Conservation (phyloP, 2,888 invertebrate genomes). For the Marronus borbonicus region DNA sequence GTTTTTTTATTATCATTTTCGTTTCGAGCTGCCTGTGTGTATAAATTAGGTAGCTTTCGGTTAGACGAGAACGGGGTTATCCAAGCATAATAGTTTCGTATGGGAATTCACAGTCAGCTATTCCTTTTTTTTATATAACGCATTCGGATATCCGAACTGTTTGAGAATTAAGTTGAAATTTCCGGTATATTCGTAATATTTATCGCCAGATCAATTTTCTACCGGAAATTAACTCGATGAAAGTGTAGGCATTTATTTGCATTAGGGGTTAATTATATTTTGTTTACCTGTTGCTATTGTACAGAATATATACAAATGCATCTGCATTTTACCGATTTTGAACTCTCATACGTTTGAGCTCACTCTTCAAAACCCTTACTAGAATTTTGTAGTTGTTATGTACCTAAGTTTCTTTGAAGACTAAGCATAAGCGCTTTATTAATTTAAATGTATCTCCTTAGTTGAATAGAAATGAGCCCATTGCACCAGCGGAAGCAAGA, state of each 20-base stretch:
- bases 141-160: conserved; percentile 55
- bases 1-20: conserved; percentile 13
- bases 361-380: too few relatives aligned
- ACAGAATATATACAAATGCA: background rate
- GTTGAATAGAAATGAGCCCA: too few relatives aligned
- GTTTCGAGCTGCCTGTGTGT: conserved; percentile 2
- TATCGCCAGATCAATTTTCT: conserved; percentile 61
- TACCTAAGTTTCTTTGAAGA: too few relatives aligned
- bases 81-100: conserved; percentile 47
- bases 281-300: conserved; percentile 1
- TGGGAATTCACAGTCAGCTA: conserved; percentile 35
- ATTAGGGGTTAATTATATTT: conserved; percentile 28
- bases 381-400: too few relatives aligned
- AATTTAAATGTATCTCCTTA: too few relatives aligned
- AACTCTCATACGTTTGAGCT: too few relatives aligned
- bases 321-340: too few relatives aligned
- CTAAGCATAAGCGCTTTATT: too few relatives aligned
- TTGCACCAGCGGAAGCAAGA: too few relatives aligned
- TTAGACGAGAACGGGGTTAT: conserved; percentile 26
- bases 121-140: conserved; percentile 36
- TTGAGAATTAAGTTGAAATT: conserved; percentile 64
- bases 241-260: conserved; percentile 34
- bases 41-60: conserved; percentile 23
- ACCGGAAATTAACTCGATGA: conserved; percentile 61
- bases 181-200: conserved; percentile 63